Evolutionary conservation across 2,797 vertebrate species (phyloP).

Genomic region (Phataginus tricuspis): DNA sequence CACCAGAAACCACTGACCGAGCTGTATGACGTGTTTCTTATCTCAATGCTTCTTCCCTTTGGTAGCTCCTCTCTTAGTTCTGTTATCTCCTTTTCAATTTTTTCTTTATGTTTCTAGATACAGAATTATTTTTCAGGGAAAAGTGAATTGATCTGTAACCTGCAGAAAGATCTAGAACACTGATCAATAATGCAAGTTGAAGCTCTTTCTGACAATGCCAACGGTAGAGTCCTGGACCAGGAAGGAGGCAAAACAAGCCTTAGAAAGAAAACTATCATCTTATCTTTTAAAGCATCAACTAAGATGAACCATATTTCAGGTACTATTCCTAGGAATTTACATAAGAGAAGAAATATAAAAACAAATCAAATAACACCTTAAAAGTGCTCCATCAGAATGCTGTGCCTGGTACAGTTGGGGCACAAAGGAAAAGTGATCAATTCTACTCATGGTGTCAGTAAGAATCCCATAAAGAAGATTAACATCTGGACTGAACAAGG

Average conservation of each 20-base stretch:
- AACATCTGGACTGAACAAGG: not conserved
- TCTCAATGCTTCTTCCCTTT: not conserved
- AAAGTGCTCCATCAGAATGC: not conserved
- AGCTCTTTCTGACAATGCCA: not conserved
- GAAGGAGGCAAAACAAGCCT: not conserved
- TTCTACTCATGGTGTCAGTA: not conserved
- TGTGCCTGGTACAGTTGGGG: not conserved
- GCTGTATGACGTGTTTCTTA: not conserved
- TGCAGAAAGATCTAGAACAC: not conserved
- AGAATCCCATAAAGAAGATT: not conserved
- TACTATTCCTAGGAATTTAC: not conserved
- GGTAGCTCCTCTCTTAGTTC: not conserved
- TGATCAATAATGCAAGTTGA: not conserved
- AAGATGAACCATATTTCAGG: not conserved
- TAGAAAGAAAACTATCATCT: not conserved
- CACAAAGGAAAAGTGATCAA: not conserved
- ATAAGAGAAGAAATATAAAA: not conserved
- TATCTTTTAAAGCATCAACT: not conserved
- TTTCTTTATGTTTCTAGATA: not conserved
- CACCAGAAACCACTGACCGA: not conserved
- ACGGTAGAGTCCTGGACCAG: not conserved
- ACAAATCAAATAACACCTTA: not conserved
- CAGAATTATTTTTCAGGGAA: not conserved
- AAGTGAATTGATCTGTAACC: not conserved
- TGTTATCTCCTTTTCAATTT: not conserved